Evolutionary conservation across 2,113 vertebrate species (phyloP), one percentile per base, ranked within the genome.

Genomic region (Myxocyprinus asiaticus): DNA sequence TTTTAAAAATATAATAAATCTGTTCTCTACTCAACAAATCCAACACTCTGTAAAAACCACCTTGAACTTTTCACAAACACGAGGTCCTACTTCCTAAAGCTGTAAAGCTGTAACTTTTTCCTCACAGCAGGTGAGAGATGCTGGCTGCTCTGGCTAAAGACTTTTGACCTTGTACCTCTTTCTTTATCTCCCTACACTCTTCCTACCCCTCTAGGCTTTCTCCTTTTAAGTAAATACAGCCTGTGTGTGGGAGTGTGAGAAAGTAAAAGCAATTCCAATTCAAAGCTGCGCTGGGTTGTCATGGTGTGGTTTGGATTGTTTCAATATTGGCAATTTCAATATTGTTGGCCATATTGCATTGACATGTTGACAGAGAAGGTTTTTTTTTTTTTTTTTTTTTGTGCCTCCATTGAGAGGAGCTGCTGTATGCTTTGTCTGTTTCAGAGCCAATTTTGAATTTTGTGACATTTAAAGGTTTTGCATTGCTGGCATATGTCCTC

Each of bases 81-180:
- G 44, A 53, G 43, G 33, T 15, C 47, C 17, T 47, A 3, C 55
- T 59, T 43, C 33, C n/a, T 4, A 11, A 22, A 10, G 70, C 6
- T 72, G 45, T 65, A 44, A 50, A n/a, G 62, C 47, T 76, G 48
- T 76, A 55, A 55, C 14, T 76, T 17, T 64, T 10, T 51, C 5
- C 47, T 53, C 48, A 15, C 0, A 11, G 5, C 6, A 0, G 62
- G n/a, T 53, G 73, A 63, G 59, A 42, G 47, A 47, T 62, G 17
- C 33, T 76, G 61, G 59, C 61, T 65, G 73, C 48, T 65, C 14
- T 44, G 10, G 47, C 15, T 51, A 48, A 76, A 17, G 48, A 22
- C 47, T 65, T 64, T 51, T 76, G 73, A 76, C 73, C 73, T 76
- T 48, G 14, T 65, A 76, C 73, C 73, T 75, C 72, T 56, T 63